Evolutionary conservation across 2,113 vertebrate species (phyloP).

Genomic region (Sceloporus tristichus): DNA sequence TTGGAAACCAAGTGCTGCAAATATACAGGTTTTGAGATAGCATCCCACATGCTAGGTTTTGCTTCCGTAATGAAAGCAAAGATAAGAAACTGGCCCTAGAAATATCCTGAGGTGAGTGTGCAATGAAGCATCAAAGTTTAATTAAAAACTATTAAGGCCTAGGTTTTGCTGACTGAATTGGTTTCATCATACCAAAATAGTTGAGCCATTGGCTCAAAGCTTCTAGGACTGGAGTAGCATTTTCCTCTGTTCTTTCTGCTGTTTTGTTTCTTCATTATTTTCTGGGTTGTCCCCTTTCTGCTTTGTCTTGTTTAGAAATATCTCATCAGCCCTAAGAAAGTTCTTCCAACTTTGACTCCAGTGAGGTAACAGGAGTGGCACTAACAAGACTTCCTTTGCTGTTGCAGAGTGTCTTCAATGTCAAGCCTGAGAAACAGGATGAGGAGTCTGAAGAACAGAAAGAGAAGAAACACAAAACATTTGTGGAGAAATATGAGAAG

Average conservation of each 20-base stretch:
- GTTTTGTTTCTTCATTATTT: neutral
- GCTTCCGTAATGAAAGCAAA: neutral
- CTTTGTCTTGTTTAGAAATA: neutral
- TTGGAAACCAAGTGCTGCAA: neutral
- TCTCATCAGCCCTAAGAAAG: neutral
- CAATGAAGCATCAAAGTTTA: neutral
- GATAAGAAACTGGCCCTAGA: neutral
- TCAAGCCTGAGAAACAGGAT: conserved; percentile 79
- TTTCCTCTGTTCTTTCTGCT: neutral
- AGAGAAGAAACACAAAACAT: conserved; percentile 91
- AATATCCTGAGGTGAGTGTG: no score
- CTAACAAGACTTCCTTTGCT: neutral
- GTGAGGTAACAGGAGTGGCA: no score
- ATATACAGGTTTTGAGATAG: no score
- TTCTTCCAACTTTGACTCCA: neutral
- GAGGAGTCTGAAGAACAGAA: conserved; percentile 89
- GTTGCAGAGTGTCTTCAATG: conserved; percentile 86
- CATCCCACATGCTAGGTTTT: neutral
- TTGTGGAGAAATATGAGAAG: conserved; percentile 85
- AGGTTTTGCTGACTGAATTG: neutral
- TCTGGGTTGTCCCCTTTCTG: neutral
- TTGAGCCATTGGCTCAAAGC: neutral
- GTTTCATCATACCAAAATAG: neutral
- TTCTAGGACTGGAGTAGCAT: neutral
- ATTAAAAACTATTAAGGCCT: neutral